Conservation (phyloP, 2,888 invertebrate genomes). For the Tricholauxania praeusta region DNA sequence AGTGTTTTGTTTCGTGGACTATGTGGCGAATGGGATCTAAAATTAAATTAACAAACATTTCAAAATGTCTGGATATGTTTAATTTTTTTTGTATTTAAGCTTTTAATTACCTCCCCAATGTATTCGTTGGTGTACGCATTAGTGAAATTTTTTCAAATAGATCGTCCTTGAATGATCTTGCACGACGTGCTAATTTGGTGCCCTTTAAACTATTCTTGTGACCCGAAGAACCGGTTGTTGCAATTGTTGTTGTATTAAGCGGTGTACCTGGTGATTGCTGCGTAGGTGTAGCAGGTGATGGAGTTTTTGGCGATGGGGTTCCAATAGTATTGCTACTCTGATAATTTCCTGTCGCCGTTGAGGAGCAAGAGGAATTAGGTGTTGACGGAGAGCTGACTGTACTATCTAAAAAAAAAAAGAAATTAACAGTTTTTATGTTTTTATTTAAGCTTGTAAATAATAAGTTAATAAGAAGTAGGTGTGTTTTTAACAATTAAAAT, state of each 20-base stretch:
- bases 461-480: neutral
- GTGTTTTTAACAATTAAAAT: too few species aligned
- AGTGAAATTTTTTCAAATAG: conserved; percentile 90
- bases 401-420: conserved; percentile 55
- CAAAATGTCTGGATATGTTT: neutral
- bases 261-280: conserved; percentile 44
- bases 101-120: conserved; percentile 64
- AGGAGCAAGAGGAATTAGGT: conserved; percentile 58
- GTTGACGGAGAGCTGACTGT: conserved; percentile 66
- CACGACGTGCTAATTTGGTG: conserved; percentile 87
- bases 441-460: neutral
- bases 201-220: conserved; percentile 84
- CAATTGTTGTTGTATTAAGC: conserved; percentile 19
- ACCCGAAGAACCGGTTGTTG: conserved; percentile 67
- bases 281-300: conserved; percentile 49
- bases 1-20: conserved; percentile 72
- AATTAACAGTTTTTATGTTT: neutral
- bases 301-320: conserved; percentile 43
- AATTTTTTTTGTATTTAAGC: neutral
- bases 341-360: conserved; percentile 48
- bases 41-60: conserved; percentile 11
- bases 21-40: conserved; percentile 75
- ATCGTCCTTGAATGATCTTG: conserved; percentile 93
- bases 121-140: conserved; percentile 83
- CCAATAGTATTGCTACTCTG: conserved; percentile 39